These are phyloP conservation scores for Parnassius mnemosyne DNA, from an alignment of 2,888 invertebrate genomes.

Conservation along the genomic window DNA sequence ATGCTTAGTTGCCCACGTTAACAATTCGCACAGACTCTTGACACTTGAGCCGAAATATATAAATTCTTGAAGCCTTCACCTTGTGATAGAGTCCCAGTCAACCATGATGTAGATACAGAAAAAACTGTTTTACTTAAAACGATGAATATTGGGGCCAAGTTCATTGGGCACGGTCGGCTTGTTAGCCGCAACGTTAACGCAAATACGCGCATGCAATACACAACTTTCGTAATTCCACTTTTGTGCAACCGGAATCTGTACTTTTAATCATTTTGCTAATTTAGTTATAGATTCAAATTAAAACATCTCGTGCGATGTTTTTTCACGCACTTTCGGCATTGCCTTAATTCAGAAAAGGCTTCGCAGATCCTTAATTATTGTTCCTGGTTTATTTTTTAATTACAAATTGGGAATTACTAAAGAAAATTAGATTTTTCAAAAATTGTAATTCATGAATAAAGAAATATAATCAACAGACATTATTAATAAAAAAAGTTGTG, in stretches of 20 bases:
- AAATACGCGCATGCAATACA: slow-evolving; percentile 22
- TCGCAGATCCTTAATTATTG: no score
- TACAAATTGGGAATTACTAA: no score
- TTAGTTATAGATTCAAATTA: slow-evolving; percentile 13
- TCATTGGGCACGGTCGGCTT: slow-evolving; percentile 42
- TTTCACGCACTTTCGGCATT: background rate
- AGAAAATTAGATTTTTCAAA: no score
- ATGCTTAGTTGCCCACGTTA: slow-evolving; percentile 17
- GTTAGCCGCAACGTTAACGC: slow-evolving; percentile 22
- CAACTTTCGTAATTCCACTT: slow-evolving; percentile 29
- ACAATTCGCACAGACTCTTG: slow-evolving; percentile 18
- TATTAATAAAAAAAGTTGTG: no score
- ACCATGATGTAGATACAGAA: slow-evolving; percentile 38
- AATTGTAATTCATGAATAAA: background rate
- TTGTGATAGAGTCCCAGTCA: slow-evolving; percentile 40
- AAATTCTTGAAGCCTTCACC: slow-evolving; percentile 41
- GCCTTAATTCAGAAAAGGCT: no score
- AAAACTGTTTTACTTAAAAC: slow-evolving; percentile 41
- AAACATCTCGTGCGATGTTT: background rate
- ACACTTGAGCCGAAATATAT: slow-evolving; percentile 21
- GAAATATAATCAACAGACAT: background rate
- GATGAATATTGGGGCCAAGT: slow-evolving; percentile 52
- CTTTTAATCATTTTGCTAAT: slow-evolving; percentile 14
- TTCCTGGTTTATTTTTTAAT: background rate
- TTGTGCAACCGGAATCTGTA: slow-evolving; percentile 19